Conservation (phyloP, 2,888 invertebrate species). For the Leptinotarsa tumamoca region DNA sequence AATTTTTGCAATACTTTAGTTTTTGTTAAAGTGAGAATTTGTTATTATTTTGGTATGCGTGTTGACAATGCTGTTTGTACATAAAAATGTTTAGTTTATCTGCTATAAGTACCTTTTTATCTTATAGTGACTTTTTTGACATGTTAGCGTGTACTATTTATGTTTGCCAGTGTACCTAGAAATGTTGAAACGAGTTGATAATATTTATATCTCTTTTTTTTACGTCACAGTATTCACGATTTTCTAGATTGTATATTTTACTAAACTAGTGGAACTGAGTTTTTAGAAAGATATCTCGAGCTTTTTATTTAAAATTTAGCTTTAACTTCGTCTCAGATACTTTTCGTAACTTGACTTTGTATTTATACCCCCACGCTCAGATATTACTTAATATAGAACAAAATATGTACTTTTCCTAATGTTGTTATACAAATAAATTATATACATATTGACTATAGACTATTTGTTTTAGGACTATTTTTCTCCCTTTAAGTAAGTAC, state of each 20-base stretch:
- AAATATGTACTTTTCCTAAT: slow-evolving; percentile 60
- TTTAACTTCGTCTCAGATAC: slow-evolving; percentile 50
- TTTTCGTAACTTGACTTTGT: slow-evolving; percentile 55
- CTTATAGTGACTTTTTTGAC: slow-evolving; percentile 55
- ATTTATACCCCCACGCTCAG: slow-evolving; percentile 58
- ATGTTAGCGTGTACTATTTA: slow-evolving; percentile 61
- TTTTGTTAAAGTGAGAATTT: slow-evolving; percentile 55
- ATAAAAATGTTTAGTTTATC: slow-evolving; percentile 57
- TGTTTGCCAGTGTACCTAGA: slow-evolving; percentile 58
- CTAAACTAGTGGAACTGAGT: slow-evolving; percentile 52
- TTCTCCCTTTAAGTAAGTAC: too few species aligned
- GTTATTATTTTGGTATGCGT: slow-evolving; percentile 52
- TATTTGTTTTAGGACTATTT: too few species aligned
- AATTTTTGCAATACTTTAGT: slow-evolving; percentile 57
- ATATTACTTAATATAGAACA: slow-evolving; percentile 55
- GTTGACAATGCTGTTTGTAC: slow-evolving; percentile 56
- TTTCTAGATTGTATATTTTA: slow-evolving; percentile 51
- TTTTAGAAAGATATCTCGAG: slow-evolving; percentile 45
- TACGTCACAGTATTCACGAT: slow-evolving; percentile 63
- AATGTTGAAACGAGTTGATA: slow-evolving; percentile 53
- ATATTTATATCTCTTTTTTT: slow-evolving; percentile 53
- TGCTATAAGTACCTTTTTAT: slow-evolving; percentile 59
- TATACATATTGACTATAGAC: slow-evolving; percentile 47
- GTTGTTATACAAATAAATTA: slow-evolving; percentile 62
- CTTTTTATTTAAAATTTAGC: slow-evolving; percentile 55